A percentile compares a stretch with the other conserved stretches of the same genome.
phyloP scores from a whole-genome alignment of 2,797 vertebrate species.

The Psittacula echo region DNA sequence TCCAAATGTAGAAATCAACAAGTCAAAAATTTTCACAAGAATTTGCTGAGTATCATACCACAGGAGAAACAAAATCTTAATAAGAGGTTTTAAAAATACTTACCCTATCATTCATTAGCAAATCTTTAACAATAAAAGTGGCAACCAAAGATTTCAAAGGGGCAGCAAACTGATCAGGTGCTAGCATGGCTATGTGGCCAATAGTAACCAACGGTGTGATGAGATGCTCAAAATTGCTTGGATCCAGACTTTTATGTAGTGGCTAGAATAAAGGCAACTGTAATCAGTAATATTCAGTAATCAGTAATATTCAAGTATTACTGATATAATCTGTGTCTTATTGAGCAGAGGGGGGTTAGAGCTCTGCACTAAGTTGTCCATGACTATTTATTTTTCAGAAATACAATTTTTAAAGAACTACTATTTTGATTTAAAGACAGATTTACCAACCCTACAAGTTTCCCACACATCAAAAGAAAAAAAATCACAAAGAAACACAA shows the following conservation, averaged over 20 bases:
- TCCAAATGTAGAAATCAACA: neutral
- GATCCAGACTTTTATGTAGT: constrained; percentile 94
- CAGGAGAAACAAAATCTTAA: neutral
- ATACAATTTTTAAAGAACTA: neutral
- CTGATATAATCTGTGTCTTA: neutral
- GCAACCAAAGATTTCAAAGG: constrained; percentile 96
- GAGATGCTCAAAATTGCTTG: constrained; percentile 94
- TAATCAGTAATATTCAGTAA: neutral
- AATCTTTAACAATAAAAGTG: constrained; percentile 98
- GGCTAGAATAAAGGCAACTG: constrained; percentile 79
- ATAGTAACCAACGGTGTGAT: constrained; percentile 94
- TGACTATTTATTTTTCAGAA: neutral
- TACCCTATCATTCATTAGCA: constrained; percentile 98
- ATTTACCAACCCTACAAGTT: neutral
- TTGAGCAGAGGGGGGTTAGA: fast-evolving
- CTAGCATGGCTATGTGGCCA: constrained; percentile 95
- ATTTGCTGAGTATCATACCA: neutral
- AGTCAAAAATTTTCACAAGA: neutral
- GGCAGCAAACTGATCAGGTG: constrained; percentile 95
- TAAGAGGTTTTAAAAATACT: constrained; percentile 1
- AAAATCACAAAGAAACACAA: neutral
- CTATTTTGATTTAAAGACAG: neutral
- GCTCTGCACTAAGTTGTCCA: neutral
- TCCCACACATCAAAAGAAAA: neutral
- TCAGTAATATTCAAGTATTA: constrained; percentile 3